A percentile compares a stretch with the other conserved stretches of the same genome.
These are phyloP conservation scores for Drosophila littoralis DNA, from an alignment of 1,140 invertebrate genomes.

Conservation along the genomic window DNA sequence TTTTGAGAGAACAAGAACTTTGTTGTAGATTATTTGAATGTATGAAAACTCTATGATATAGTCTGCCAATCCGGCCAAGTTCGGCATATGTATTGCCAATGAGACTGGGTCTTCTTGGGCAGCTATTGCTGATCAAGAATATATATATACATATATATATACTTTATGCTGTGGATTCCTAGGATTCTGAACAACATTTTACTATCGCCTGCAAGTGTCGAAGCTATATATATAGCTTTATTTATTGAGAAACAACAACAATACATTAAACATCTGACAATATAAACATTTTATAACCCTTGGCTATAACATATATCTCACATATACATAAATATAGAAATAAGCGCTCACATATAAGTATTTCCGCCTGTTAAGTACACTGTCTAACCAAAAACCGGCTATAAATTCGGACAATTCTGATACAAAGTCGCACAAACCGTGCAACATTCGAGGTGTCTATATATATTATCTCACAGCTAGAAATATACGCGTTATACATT, in stretches of 20 bases:
- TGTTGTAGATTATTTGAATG: too few relatives aligned
- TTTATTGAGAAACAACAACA: too few relatives aligned
- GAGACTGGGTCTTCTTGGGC: too few relatives aligned
- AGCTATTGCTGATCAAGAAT: neutral
- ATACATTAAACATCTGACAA: neutral
- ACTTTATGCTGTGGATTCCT: neutral
- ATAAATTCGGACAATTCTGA: constrained; percentile 14
- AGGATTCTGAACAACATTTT: neutral
- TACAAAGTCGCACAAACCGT: neutral
- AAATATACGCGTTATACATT: neutral
- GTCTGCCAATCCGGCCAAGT: too few relatives aligned
- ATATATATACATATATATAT: constrained; percentile 1
- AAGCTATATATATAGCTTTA: neutral
- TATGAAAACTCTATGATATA: too few relatives aligned
- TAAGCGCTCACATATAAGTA: neutral
- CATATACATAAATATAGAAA: constrained; percentile 8
- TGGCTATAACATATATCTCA: neutral
- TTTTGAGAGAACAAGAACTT: too few relatives aligned
- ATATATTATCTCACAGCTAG: neutral
- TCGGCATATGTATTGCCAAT: too few relatives aligned
- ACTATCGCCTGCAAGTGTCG: constrained; percentile 6
- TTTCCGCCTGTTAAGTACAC: constrained; percentile 5
- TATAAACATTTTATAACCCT: neutral
- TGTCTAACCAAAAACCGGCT: constrained; percentile 25
- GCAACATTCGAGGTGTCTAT: neutral